Conservation (phyloP, 1,140 invertebrate genomes). For the Streblospio benedicti region DNA sequence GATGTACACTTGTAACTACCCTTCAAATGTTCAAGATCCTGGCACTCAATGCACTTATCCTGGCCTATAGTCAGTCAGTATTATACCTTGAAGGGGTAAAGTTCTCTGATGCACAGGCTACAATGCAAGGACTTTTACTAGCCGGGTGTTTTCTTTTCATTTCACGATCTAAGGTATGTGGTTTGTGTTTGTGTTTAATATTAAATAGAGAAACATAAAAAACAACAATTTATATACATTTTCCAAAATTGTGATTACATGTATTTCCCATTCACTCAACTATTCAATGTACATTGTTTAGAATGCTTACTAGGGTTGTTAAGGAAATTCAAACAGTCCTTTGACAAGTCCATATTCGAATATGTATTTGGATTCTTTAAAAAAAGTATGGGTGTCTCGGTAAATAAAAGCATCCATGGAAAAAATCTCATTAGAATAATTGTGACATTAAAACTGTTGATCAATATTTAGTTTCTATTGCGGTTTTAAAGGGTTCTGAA, state of each 20-base stretch:
- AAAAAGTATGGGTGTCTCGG: no score
- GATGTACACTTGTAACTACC: constrained; percentile 96
- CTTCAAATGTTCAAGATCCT: constrained; percentile 99
- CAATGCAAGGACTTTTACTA: constrained; percentile 78
- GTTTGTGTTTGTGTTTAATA: neutral
- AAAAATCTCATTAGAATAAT: no score
- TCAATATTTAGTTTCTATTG: no score
- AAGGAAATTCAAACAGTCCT: no score
- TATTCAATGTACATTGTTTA: neutral
- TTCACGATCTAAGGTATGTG: constrained; percentile 83
- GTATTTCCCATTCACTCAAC: neutral
- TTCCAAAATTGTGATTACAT: neutral
- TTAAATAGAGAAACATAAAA: no score
- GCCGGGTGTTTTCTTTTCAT: constrained; percentile 97
- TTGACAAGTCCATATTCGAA: no score
- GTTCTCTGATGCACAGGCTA: constrained; percentile 94
- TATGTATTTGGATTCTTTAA: no score
- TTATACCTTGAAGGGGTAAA: constrained; percentile 96
- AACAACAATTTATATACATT: neutral
- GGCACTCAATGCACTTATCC: constrained; percentile 92
- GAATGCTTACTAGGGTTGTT: no score
- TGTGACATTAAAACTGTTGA: no score
- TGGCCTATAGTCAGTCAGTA: constrained; percentile 97
- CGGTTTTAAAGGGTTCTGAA: no score
- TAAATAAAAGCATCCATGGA: no score